Evolutionary conservation across 2,113 vertebrate genomes (phyloP).

Genomic region (Odontesthes bonariensis): DNA sequence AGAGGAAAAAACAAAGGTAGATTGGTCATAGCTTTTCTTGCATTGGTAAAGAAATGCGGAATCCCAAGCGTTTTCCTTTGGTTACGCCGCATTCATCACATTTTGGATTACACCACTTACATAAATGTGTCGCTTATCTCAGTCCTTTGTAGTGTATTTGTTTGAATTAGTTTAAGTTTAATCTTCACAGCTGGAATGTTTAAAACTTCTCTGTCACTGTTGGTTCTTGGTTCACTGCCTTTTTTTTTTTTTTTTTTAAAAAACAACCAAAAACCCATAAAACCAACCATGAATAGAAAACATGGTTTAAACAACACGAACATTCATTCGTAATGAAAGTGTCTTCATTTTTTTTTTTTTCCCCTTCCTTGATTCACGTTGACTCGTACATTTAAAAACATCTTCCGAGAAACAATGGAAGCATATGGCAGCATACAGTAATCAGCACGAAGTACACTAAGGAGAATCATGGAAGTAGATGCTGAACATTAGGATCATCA

Average conservation of each 20-base stretch:
- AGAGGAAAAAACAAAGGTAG: background rate
- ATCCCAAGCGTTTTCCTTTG: background rate
- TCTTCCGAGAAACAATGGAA: constrained; percentile 20
- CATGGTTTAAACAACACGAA: background rate
- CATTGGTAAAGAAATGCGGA: background rate
- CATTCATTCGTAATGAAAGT: background rate
- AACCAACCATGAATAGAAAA: constrained; percentile 1
- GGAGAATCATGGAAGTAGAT: constrained; percentile 15
- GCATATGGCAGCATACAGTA: constrained; percentile 24
- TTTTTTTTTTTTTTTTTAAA: background rate
- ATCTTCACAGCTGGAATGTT: constrained; percentile 24
- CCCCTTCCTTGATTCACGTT: background rate
- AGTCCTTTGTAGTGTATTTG: background rate
- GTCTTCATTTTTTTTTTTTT: background rate
- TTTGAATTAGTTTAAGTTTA: background rate
- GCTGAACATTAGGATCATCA: background rate
- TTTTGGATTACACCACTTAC: constrained; percentile 1
- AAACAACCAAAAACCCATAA: background rate
- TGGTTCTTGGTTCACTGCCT: background rate
- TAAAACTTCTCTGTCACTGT: background rate
- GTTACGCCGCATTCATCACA: constrained; percentile 3
- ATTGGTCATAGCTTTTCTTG: background rate
- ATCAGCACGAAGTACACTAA: constrained; percentile 25
- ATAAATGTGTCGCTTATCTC: background rate
- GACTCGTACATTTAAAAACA: constrained; percentile 23